These are phyloP conservation scores for Gambusia affinis DNA, from an alignment of 2,113 vertebrate genomes.

Conservation along the genomic window DNA sequence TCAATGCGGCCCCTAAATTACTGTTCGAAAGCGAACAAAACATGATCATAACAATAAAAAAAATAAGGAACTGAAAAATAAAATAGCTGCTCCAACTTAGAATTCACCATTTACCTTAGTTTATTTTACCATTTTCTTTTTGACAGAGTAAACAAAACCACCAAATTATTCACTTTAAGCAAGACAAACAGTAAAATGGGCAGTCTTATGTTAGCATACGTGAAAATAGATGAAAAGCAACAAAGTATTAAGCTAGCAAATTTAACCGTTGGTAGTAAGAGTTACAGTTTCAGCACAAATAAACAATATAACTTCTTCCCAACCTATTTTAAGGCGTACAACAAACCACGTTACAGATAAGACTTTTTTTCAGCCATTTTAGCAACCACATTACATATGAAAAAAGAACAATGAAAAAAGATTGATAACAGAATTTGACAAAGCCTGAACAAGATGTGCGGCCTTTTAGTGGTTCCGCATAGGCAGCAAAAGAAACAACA, in stretches of 20 bases:
- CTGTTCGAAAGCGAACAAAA: constrained; percentile 36
- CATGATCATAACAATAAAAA: constrained; percentile 4
- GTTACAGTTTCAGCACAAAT: background rate
- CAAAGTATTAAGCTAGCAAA: background rate
- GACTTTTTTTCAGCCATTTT: background rate
- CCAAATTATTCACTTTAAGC: background rate
- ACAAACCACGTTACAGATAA: constrained; percentile 55
- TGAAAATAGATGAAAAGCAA: constrained; percentile 6
- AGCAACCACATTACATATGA: background rate
- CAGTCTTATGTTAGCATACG: constrained; percentile 16
- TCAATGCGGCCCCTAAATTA: constrained; percentile 27
- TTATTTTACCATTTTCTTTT: background rate
- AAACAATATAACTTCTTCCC: constrained; percentile 30
- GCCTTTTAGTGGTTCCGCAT: constrained; percentile 2
- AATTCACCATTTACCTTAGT: background rate
- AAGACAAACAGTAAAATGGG: constrained; percentile 16
- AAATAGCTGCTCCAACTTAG: background rate
- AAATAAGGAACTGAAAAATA: background rate
- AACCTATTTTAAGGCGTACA: constrained; percentile 24
- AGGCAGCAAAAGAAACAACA: constrained; percentile 29
- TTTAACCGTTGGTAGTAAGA: background rate
- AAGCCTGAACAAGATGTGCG: background rate
- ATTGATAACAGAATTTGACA: background rate
- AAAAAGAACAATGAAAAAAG: background rate
- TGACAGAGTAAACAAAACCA: background rate